Evolutionary conservation across 2,113 vertebrate genomes (phyloP).

Genomic region (Myxocyprinus asiaticus): DNA sequence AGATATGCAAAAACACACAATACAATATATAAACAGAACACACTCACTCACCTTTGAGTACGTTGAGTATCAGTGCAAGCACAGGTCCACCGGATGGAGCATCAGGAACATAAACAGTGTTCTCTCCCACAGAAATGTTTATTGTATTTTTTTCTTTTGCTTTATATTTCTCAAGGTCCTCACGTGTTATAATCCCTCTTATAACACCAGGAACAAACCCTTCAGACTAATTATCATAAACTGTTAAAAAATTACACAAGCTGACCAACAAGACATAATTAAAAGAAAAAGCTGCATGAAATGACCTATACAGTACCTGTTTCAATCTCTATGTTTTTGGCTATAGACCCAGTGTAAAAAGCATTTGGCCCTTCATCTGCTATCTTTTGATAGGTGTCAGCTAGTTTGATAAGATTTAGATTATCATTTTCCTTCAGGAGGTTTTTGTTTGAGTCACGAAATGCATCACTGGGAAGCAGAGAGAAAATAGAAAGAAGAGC

Average conservation of each 20-base stretch:
- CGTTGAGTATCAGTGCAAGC: conserved; percentile 89
- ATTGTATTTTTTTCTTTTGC: conserved; percentile 78
- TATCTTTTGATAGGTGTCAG: conserved; percentile 84
- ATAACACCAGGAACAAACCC: conserved; percentile 30
- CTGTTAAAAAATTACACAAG: conserved; percentile 9
- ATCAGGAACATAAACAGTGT: conserved; percentile 79
- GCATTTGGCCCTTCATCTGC: conserved; percentile 85
- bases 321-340: conserved; percentile 83
- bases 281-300: conserved; percentile 1
- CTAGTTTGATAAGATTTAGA: conserved; percentile 82
- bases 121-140: conserved; percentile 78
- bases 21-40: not conserved
- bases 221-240: not conserved
- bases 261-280: not conserved
- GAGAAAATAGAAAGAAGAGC: not conserved
- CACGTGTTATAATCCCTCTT: conserved; percentile 87
- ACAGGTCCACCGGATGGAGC: conserved; percentile 91
- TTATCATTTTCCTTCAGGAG: conserved; percentile 85
- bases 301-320: conserved; percentile 71
- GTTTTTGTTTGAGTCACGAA: conserved; percentile 82
- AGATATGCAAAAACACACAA: no score
- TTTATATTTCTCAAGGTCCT: conserved; percentile 83
- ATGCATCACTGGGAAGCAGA: conserved; percentile 71
- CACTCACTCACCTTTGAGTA: conserved; percentile 83
- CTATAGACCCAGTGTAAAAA: conserved; percentile 91